phyloP scores from a whole-genome alignment of 2,888 invertebrate genomes.

The Stenotaenia linearis region DNA sequence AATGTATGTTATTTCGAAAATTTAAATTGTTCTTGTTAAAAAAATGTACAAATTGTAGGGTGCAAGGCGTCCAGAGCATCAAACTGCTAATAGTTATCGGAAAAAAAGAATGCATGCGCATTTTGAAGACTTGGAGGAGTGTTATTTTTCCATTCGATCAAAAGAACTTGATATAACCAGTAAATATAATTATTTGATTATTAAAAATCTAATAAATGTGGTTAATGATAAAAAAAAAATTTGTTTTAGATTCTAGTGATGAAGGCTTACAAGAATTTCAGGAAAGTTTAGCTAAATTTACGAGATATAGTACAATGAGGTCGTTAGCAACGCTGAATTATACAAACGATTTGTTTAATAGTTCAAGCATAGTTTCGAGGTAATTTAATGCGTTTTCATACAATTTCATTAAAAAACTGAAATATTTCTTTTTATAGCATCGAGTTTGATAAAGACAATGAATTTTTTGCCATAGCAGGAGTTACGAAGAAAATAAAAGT shows the following conservation, averaged over 20 bases:
- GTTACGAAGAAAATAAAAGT: constrained; percentile 91
- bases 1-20: constrained; percentile 40
- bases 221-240: background rate
- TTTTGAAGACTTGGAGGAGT: constrained; percentile 82
- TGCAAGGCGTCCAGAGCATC: constrained; percentile 42
- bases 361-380: constrained; percentile 52
- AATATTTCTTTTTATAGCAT: constrained; percentile 62
- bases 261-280: constrained; percentile 58
- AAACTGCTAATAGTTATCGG: constrained; percentile 58
- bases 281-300: constrained; percentile 79
- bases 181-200: background rate
- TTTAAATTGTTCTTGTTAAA: background rate
- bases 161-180: constrained; percentile 57
- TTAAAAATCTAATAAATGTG: background rate
- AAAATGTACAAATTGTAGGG: constrained; percentile 39
- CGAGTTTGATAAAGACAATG: constrained; percentile 92
- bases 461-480: constrained; percentile 91
- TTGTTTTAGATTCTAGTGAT: background rate
- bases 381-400: constrained; percentile 39
- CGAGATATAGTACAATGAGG: constrained; percentile 68
- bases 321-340: constrained; percentile 83
- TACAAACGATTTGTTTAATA: constrained; percentile 77
- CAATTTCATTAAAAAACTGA: no score
- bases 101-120: constrained; percentile 73
- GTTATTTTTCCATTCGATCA: constrained; percentile 72